phyloP scores from a whole-genome alignment of 2,113 vertebrate genomes.

The Thunnus thynnus region DNA sequence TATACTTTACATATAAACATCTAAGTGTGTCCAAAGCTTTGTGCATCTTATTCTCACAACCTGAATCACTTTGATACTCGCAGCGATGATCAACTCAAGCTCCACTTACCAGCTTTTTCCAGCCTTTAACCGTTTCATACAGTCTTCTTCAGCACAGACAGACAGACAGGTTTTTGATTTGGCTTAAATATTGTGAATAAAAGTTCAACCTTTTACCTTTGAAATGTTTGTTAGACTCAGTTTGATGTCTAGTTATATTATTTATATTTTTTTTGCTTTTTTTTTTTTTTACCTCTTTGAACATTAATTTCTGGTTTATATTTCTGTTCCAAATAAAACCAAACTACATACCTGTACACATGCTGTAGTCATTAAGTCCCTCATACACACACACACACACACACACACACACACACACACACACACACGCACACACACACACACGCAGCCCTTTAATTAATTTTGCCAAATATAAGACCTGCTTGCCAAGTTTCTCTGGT shows the following conservation, averaged over 20 bases:
- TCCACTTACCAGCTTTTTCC: neutral
- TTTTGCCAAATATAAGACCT: neutral
- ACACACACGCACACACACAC: neutral
- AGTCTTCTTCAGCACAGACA: too few species aligned
- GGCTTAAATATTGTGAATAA: neutral
- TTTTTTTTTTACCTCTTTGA: neutral
- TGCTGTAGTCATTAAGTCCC: neutral
- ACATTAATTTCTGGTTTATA: slow-evolving; percentile 1
- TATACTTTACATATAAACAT: too few species aligned
- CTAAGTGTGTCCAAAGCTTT: too few species aligned
- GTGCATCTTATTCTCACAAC: too few species aligned
- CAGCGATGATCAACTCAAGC: neutral
- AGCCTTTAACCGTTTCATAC: neutral
- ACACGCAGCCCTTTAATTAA: slow-evolving; percentile 10
- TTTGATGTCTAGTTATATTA: too few species aligned
- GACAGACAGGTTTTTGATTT: too few species aligned
- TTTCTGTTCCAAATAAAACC: neutral
- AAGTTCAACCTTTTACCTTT: neutral
- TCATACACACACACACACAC: neutral
- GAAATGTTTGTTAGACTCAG: neutral
- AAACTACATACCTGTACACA: slow-evolving; percentile 14
- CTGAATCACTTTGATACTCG: neutral
- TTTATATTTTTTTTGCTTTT: too few species aligned
- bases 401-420: neutral
- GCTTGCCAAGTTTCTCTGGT: neutral